Evolutionary conservation across 2,888 invertebrate genomes (phyloP).

Genomic region (Thereva unica): DNA sequence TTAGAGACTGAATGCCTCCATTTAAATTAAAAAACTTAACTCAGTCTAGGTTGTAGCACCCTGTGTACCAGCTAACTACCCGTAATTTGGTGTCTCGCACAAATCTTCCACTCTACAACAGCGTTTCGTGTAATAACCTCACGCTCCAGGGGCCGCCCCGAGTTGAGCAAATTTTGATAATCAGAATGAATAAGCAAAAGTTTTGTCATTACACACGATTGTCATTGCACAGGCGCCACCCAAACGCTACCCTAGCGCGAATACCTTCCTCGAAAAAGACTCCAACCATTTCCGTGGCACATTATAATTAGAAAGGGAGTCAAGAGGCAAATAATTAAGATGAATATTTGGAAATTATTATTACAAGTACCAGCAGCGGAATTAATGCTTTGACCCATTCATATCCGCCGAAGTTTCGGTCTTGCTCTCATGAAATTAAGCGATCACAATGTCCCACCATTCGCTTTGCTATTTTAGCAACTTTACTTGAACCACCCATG

Average conservation of each 20-base stretch:
- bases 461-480: slow-evolving; percentile 41
- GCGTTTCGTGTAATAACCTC: background rate
- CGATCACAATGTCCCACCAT: slow-evolving; percentile 38
- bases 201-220: slow-evolving; percentile 37
- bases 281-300: slow-evolving; percentile 1
- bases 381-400: slow-evolving; percentile 24
- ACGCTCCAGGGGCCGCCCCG: slow-evolving; percentile 8
- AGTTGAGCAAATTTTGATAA: slow-evolving; percentile 34
- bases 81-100: slow-evolving; percentile 18
- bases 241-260: background rate
- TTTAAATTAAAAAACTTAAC: slow-evolving; percentile 32
- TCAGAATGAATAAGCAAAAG: slow-evolving; percentile 37
- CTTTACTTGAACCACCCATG: background rate
- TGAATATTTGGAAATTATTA: slow-evolving; percentile 41
- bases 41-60: background rate
- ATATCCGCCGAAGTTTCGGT: background rate
- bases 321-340: slow-evolving; percentile 41
- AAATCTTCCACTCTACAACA: background rate
- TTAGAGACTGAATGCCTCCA: slow-evolving; percentile 11
- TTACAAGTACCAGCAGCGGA: slow-evolving; percentile 21
- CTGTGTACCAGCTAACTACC: slow-evolving; percentile 22
- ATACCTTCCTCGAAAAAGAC: background rate
- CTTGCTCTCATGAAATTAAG: slow-evolving; percentile 38
- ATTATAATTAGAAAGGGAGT: slow-evolving; percentile 39
- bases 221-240: slow-evolving; percentile 1